Base-by-base conservation (phyloP, 2,113 vertebrate species). In the Cyprinus carpio region DNA sequence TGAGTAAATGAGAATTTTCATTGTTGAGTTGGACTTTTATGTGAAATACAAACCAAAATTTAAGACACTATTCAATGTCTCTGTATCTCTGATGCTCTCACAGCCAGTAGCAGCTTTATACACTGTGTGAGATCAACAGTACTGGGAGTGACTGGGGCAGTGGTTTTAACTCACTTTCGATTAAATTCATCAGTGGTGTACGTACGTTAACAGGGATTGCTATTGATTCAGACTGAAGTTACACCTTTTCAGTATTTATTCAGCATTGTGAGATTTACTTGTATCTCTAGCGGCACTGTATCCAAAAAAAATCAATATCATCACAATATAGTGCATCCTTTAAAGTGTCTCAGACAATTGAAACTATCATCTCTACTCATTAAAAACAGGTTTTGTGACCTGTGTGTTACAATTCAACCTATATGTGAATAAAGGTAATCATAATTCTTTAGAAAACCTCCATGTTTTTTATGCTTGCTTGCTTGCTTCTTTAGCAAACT, bases 291-390 rank as follows among this genome's bases (percentile, higher is more conserved):
- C 40, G 12, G 13, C n/a, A 8, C 69, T 74, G 69, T 43, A 25
- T 43, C 15, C 46, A 4, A 31, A 76, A 76, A 76, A 18, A 76
- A 76, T 76, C 75, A 54, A 76, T 76, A 76, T 76, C 13, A 49
- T 3, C 74, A 76, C 74, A 76, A 29, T 75, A 29, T 16, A 51
- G 43, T 75, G 74, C 0, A 10, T 75, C 46, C 11, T 74, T 43
- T 72, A 43, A n/a, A 20, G 4, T 11, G 5, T 43, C 23, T 13
- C 11, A 43, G 37, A 25, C 23, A 40, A 43, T 74, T 74, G 11
- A 23, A 71, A 37, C 67, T 11, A 71, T 11, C 0, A 71, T 29
- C 16, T 31, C 27, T 29, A 31, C 5, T 8, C 13, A 67, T 71
- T 40, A 23, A 40, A 65, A 40, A 40, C 37, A 40, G 37, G 37